Evolutionary conservation across 2,888 invertebrate genomes (phyloP), one percentile per base, ranked within the genome.

Genomic region (Oscheius sp.): DNA sequence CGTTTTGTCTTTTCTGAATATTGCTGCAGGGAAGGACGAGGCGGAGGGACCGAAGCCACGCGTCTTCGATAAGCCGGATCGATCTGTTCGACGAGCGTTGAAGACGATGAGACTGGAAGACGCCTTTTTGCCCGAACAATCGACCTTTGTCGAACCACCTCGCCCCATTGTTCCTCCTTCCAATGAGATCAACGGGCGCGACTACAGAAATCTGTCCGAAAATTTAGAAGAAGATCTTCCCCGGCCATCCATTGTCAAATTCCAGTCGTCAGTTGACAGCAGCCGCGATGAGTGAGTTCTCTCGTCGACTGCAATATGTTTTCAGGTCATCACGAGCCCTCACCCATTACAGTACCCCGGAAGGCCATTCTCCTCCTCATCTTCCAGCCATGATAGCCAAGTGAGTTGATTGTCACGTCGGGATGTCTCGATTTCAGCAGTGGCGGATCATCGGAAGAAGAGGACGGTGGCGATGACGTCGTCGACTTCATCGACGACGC

Each of bases 41-140:
- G 69, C 78, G 23, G 78, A 79, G 59, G 69, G 83, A 13, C 6
- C 61, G 25, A 61, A 43, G 13, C 41, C 61, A 13, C 69, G 84
- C 58, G 66, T 69, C 64, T 66, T 81, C 61, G 75, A 72, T 13
- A 77, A 72, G 35, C 70, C 70, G 43, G 45, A 46, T 7, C 27
- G 59, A 7, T 70, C 59, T 21, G 35, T 70, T 2, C 27, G 46
- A 25, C 59, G 73, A 59, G 53, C 58, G 49, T 23, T 61, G 29
- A 27, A 27, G 9, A 5, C 46, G 13, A 23, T 66, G 52, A 66
- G 25, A 29, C 52, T 66, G 49, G 52, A 27, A 0, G 66, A 66
- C 6, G 18, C 3, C 6, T 13, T 13, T 49, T 5, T 3, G 16
- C 49, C 49, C 3, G n/a, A 5, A 49, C 3, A 16, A 5, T 13